Percentiles rank a stretch among this genome's conserved stretches.
Conservation (phyloP, 2,113 vertebrate species). For the Thryonomys swinderianus region DNA sequence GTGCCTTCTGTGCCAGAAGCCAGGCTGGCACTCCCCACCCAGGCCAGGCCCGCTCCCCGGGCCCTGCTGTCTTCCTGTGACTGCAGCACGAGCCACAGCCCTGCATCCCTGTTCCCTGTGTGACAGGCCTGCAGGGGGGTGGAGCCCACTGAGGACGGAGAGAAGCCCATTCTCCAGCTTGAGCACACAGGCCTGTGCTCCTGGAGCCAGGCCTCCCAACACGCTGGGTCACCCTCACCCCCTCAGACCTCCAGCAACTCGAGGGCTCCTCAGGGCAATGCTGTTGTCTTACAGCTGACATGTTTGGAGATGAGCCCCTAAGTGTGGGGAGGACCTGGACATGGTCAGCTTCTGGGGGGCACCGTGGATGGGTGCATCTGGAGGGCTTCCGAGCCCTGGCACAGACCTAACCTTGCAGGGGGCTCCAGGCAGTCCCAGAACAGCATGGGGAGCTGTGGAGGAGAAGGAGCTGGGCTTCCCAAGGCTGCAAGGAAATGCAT, state of each 20-base stretch:
- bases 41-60: background rate
- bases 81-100: background rate
- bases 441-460: background rate
- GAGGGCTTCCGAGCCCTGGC: background rate
- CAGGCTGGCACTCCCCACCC: background rate
- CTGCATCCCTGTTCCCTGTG: background rate
- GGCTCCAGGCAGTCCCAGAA: background rate
- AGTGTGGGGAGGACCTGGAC: background rate
- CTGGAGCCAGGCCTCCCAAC: background rate
- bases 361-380: background rate
- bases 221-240: background rate
- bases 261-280: too few species aligned
- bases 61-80: too few species aligned
- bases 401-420: background rate
- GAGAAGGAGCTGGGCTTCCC: background rate
- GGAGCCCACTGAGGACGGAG: background rate
- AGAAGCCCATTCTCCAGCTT: background rate
- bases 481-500: too few species aligned
- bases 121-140: fast-evolving
- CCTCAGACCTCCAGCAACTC: background rate
- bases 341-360: background rate
- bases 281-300: background rate
- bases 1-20: background rate
- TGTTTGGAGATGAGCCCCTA: background rate
- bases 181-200: background rate